phyloP scores from a whole-genome alignment of 1,140 invertebrate species.

The Philotrypesis tridentata region DNA sequence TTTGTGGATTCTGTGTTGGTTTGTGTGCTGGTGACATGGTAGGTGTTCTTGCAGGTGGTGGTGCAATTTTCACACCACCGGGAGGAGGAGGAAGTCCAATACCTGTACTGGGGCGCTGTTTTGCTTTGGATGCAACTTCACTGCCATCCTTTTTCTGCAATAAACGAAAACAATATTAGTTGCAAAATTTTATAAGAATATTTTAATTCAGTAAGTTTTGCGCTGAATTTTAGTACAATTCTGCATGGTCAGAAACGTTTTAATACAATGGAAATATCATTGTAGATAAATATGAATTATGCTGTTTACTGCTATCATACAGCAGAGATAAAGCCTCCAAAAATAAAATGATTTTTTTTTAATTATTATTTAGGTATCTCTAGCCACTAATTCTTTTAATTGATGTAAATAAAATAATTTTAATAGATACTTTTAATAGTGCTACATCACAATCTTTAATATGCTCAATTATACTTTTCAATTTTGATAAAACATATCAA shows the following conservation, averaged over 20 bases:
- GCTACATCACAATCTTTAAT: not conserved
- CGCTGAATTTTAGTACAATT: not conserved
- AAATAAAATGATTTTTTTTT: not conserved
- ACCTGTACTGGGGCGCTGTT: constrained; percentile 76
- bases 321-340: not conserved
- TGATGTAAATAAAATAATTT: not conserved
- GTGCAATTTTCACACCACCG: constrained; percentile 80
- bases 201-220: constrained; percentile 3
- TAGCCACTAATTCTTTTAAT: not conserved
- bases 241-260: not conserved
- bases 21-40: constrained; percentile 83
- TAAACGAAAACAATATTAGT: not conserved
- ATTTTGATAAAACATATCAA: not conserved
- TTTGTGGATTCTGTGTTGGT: constrained; percentile 73
- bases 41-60: constrained; percentile 79
- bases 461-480: not conserved
- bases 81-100: constrained; percentile 90
- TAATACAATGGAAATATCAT: constrained; percentile 15
- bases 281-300: constrained; percentile 21
- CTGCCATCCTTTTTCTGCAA: constrained; percentile 90
- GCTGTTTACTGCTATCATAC: constrained; percentile 4
- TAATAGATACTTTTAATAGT: not conserved
- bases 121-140: constrained; percentile 78
- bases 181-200: constrained; percentile 35
- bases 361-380: not conserved